Conservation (phyloP, 1,140 invertebrate species). For the Eumaeus atala region DNA sequence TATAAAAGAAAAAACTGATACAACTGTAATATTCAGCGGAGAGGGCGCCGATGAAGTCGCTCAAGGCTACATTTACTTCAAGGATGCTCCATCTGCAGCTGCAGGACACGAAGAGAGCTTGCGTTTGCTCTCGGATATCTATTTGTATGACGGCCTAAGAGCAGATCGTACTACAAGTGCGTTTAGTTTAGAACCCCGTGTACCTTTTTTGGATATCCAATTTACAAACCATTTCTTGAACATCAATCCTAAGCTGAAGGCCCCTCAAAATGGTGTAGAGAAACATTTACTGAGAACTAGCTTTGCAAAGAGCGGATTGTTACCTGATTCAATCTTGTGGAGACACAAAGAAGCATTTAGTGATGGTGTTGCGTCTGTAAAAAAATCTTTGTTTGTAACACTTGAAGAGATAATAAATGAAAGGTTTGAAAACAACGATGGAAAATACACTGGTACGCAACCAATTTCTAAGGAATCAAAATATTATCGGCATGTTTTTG, state of each 20-base stretch:
- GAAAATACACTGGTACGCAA: conserved; percentile 71
- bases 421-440: conserved; percentile 79
- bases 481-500: conserved; percentile 86
- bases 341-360: conserved; percentile 93
- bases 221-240: conserved; percentile 86
- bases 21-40: conserved; percentile 85
- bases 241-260: conserved; percentile 79
- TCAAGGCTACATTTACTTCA: conserved; percentile 93
- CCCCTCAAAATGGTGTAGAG: conserved; percentile 86
- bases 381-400: conserved; percentile 85
- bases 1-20: conserved; percentile 70
- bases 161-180: conserved; percentile 90
- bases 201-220: conserved; percentile 91
- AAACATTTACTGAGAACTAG: conserved; percentile 88
- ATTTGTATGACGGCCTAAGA: conserved; percentile 89
- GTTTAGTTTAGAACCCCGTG: conserved; percentile 87
- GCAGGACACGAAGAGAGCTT: conserved; percentile 87
- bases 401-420: conserved; percentile 84
- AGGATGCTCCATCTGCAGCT: conserved; percentile 83
- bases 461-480: conserved; percentile 89
- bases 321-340: conserved; percentile 91
- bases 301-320: conserved; percentile 80
- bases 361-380: conserved; percentile 89
- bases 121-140: conserved; percentile 76
- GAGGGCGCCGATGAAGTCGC: conserved; percentile 94